Conservation (phyloP, 2,113 vertebrate species). For the Prionailurus bengalensis region DNA sequence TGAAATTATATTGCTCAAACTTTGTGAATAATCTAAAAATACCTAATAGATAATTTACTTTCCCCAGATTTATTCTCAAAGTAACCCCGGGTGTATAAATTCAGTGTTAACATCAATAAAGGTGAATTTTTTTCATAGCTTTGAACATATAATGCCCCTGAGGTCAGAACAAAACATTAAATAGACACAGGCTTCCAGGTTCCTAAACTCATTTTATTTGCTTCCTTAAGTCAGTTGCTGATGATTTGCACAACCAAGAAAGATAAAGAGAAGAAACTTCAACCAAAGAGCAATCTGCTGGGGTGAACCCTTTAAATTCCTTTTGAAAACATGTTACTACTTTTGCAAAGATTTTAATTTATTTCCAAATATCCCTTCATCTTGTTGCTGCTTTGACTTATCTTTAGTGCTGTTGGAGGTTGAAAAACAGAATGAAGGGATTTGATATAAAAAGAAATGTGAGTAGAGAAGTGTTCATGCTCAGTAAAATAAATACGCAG, state of each 20-base stretch:
- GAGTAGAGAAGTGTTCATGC: neutral
- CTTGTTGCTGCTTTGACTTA: neutral
- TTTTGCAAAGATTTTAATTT: neutral
- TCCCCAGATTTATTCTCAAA: neutral
- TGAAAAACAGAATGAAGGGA: neutral
- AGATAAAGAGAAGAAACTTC: neutral
- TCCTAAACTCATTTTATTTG: neutral
- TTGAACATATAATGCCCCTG: neutral
- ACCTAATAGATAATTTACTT: neutral
- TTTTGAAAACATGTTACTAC: neutral
- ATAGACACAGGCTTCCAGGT: neutral
- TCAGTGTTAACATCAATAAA: neutral
- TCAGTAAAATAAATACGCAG: neutral
- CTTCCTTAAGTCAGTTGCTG: neutral
- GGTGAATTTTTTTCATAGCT: neutral
- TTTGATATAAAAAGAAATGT: neutral
- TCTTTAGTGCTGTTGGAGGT: neutral
- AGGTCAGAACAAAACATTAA: neutral
- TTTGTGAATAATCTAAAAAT: neutral
- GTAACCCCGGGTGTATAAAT: neutral
- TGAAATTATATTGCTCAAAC: neutral
- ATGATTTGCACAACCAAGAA: neutral
- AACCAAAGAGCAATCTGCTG: neutral
- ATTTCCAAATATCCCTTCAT: neutral
- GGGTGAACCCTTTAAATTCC: neutral